phyloP scores from a whole-genome alignment of 2,888 invertebrate genomes.

The Drosophila anomalipes region DNA sequence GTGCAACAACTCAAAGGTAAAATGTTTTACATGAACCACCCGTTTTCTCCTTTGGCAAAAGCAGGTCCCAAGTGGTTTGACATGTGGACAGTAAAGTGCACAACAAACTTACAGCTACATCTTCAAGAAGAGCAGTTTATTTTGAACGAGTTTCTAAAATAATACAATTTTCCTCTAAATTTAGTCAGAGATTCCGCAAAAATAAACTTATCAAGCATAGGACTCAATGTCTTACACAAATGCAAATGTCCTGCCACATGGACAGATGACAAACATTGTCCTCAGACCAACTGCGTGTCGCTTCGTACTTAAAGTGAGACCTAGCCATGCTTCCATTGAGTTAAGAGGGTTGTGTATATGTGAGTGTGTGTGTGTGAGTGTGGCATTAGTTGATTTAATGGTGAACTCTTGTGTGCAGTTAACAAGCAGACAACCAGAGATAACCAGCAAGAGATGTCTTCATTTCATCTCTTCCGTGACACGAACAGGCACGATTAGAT shows the following conservation, averaged over 20 bases:
- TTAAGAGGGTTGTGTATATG: slow-evolving; percentile 4
- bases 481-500: neutral
- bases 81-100: slow-evolving; percentile 40
- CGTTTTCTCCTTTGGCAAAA: neutral
- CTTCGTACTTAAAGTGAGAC: slow-evolving; percentile 38
- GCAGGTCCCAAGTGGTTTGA: slow-evolving; percentile 28
- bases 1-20: slow-evolving; percentile 30
- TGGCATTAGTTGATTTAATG: slow-evolving; percentile 48
- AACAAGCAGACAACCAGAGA: slow-evolving; percentile 46
- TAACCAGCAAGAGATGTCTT: slow-evolving; percentile 3
- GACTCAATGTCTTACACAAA: slow-evolving; percentile 42
- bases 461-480: neutral
- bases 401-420: slow-evolving; percentile 36
- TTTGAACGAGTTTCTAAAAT: slow-evolving; percentile 64
- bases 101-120: slow-evolving; percentile 27
- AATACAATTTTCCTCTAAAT: slow-evolving; percentile 80
- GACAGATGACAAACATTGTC: slow-evolving; percentile 43
- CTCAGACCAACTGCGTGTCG: slow-evolving; percentile 11
- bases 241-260: slow-evolving; percentile 69
- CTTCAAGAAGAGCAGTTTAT: slow-evolving; percentile 50
- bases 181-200: slow-evolving; percentile 59
- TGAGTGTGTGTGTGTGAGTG: slow-evolving; percentile 13
- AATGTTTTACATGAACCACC: slow-evolving; percentile 41
- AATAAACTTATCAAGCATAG: slow-evolving; percentile 20
- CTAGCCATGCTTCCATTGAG: slow-evolving; percentile 33